Percentiles rank a stretch among this genome's conserved stretches.
These are phyloP conservation scores for Apogon talboti DNA, from an alignment of 2,797 vertebrate species.

Conservation along the genomic window DNA sequence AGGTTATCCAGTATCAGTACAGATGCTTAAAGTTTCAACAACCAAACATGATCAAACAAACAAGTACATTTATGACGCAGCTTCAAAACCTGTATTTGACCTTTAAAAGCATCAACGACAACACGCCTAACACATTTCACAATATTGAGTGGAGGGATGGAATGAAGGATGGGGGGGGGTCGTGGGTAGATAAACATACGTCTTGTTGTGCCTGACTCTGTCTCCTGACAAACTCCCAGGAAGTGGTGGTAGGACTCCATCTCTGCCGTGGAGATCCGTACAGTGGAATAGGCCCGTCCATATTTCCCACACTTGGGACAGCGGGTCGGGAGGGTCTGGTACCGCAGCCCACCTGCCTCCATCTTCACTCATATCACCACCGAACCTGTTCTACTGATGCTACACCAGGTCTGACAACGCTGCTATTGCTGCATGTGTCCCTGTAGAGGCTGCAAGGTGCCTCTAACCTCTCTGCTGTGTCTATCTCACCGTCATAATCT, in stretches of 20 bases:
- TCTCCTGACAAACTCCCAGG: slow-evolving; percentile 83
- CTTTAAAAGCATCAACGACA: not conserved
- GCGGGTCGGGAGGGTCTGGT: slow-evolving; percentile 66
- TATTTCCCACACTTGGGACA: slow-evolving; percentile 80
- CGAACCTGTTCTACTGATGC: not conserved
- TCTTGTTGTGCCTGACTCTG: slow-evolving; percentile 74
- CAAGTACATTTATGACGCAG: not conserved
- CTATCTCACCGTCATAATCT: slow-evolving; percentile 51
- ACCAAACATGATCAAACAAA: not conserved
- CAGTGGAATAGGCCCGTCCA: slow-evolving; percentile 75
- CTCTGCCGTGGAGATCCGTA: slow-evolving; percentile 88
- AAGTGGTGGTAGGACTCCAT: slow-evolving; percentile 90
- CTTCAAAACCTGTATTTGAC: not conserved
- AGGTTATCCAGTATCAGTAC: too few relatives aligned
- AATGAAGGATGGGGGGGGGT: not conserved
- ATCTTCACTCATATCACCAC: slow-evolving; percentile 23
- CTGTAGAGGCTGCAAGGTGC: slow-evolving; percentile 14
- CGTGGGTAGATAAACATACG: slow-evolving; percentile 66
- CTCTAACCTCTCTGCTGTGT: slow-evolving; percentile 26
- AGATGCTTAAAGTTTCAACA: not conserved
- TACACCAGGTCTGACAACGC: not conserved
- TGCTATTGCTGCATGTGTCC: slow-evolving; percentile 6
- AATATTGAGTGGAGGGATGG: not conserved
- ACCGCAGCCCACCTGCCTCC: slow-evolving; percentile 35
- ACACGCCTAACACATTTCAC: not conserved